Evolutionary conservation across 2,113 vertebrate genomes (phyloP).

Genomic region (Upupa epops): DNA sequence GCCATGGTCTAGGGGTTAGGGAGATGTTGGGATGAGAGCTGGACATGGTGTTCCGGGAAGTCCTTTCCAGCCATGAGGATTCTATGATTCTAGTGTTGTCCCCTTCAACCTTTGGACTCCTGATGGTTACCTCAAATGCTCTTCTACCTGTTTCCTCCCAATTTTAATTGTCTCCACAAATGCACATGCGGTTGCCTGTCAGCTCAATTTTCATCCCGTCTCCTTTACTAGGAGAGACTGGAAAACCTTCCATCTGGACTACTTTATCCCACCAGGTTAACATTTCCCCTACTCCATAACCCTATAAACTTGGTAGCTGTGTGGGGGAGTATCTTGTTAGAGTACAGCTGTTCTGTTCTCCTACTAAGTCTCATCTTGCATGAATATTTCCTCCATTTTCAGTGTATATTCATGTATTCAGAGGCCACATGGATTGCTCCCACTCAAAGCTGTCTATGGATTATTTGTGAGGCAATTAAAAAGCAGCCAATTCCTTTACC

Average conservation of each 20-base stretch:
- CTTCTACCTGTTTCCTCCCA: background rate
- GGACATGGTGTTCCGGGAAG: no score
- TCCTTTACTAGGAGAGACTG: background rate
- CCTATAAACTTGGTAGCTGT: background rate
- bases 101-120: background rate
- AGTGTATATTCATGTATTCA: background rate
- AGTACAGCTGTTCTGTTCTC: background rate
- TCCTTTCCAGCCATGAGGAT: no score
- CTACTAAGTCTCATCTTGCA: background rate
- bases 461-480: slow-evolving; percentile 63
- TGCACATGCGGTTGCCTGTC: background rate
- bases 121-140: background rate
- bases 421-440: slow-evolving; percentile 8
- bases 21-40: no score
- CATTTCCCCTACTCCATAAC: background rate
- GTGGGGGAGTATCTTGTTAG: background rate
- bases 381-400: background rate
- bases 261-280: background rate
- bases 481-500: slow-evolving; percentile 19
- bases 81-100: background rate
- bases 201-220: background rate
- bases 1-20: no score
- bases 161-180: background rate
- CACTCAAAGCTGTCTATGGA: slow-evolving; percentile 30
- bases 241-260: background rate